phyloP scores from a whole-genome alignment of 1,140 invertebrate genomes.

The Aphelenchoides fujianensis region DNA sequence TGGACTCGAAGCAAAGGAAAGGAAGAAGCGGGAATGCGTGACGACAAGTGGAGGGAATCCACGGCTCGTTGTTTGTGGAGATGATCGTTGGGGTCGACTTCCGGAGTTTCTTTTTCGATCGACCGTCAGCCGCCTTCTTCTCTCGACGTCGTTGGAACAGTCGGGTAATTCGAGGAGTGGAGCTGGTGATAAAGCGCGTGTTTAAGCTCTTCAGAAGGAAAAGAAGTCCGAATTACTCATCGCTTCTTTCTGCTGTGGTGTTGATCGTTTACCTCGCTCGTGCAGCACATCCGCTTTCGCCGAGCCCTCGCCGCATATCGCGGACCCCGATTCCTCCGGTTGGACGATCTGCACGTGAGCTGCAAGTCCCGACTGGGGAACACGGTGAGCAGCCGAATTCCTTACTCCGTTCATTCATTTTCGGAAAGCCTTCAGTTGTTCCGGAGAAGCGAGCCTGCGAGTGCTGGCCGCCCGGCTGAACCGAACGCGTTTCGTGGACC shows the following conservation, averaged over 20 bases:
- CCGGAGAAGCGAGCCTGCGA: neutral
- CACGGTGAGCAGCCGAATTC: neutral
- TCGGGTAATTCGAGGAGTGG: neutral
- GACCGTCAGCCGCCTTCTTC: too few species aligned
- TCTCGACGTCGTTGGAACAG: neutral
- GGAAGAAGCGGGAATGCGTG: too few species aligned
- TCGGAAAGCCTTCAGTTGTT: neutral
- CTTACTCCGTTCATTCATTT: neutral
- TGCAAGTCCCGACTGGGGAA: neutral
- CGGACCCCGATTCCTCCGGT: neutral
- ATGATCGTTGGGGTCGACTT: too few species aligned
- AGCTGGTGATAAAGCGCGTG: neutral
- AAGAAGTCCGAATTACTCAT: neutral
- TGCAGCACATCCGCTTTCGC: neutral
- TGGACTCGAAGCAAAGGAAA: too few species aligned
- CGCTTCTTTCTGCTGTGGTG: neutral
- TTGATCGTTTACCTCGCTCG: neutral
- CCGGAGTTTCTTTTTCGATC: too few species aligned
- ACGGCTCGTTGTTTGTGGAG: too few species aligned
- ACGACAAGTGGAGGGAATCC: too few species aligned
- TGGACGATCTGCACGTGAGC: neutral
- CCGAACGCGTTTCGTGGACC: neutral
- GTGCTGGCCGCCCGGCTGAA: neutral
- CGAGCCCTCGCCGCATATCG: neutral
- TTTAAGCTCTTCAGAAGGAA: neutral